phyloP scores from a whole-genome alignment of 2,888 invertebrate species.

The Sepioteuthis lessoniana region DNA sequence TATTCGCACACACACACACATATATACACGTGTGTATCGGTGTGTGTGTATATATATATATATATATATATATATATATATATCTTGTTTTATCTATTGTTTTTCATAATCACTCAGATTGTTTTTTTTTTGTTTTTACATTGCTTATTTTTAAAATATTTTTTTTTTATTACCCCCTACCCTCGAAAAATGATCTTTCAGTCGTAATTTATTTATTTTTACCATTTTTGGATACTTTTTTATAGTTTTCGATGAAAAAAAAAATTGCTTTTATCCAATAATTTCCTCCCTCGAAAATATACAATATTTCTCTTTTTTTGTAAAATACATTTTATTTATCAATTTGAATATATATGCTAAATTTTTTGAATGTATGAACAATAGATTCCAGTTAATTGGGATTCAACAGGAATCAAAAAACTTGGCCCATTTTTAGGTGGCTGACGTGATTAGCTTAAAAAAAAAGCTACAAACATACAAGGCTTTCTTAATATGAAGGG shows the following conservation, averaged over 20 bases:
- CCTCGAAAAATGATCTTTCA: background rate
- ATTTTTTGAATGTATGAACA: background rate
- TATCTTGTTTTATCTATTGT: background rate
- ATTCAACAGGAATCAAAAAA: background rate
- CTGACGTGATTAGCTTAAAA: too few relatives aligned
- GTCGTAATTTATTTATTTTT: background rate
- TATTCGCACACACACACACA: background rate
- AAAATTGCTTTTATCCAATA: background rate
- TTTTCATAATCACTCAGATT: background rate
- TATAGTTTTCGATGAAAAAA: background rate
- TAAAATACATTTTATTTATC: constrained; percentile 12
- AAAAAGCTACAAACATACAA: too few relatives aligned
- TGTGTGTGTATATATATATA: background rate
- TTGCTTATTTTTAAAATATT: background rate
- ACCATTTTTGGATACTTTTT: background rate
- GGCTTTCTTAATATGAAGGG: too few relatives aligned
- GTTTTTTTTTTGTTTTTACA: background rate
- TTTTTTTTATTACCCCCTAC: background rate
- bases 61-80: background rate
- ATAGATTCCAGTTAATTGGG: background rate
- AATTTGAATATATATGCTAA: background rate
- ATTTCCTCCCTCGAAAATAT: background rate
- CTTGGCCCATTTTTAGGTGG: background rate
- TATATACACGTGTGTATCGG: too few relatives aligned
- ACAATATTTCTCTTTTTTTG: background rate